Conservation (phyloP, 2,888 invertebrate genomes). For the Tridacna crocea region DNA sequence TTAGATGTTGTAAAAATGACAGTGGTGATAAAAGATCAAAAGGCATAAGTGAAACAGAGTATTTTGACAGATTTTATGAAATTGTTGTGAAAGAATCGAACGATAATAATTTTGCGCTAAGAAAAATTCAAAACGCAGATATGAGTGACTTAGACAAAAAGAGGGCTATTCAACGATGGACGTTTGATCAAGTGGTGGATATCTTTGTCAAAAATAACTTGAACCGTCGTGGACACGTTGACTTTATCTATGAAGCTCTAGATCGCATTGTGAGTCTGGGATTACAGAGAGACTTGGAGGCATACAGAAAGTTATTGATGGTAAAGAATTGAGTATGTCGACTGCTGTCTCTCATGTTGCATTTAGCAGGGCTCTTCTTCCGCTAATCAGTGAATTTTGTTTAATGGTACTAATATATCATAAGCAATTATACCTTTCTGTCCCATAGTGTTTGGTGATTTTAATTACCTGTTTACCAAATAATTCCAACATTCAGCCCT, state of each 20-base stretch:
- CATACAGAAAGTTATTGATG: constrained; percentile 92
- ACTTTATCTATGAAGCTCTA: constrained; percentile 96
- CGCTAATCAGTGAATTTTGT: too few species aligned
- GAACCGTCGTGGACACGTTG: constrained; percentile 93
- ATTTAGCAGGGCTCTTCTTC: too few species aligned
- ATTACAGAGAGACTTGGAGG: constrained; percentile 90
- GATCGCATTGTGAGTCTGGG: constrained; percentile 95
- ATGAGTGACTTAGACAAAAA: constrained; percentile 6
- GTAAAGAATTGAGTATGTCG: constrained; percentile 85
- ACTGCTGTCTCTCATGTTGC: too few species aligned
- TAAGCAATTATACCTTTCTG: too few species aligned
- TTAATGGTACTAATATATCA: too few species aligned
- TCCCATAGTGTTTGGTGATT: too few species aligned
- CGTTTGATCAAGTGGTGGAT: constrained; percentile 75
- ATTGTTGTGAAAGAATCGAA: constrained; percentile 5
- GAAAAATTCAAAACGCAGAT: constrained; percentile 5
- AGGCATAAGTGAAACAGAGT: constrained; percentile 1
- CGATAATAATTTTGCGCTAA: background rate
- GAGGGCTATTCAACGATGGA: constrained; percentile 66
- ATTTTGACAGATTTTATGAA: constrained; percentile 21
- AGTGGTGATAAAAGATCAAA: background rate
- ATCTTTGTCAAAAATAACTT: constrained; percentile 88
- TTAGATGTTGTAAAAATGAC: background rate
- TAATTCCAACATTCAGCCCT: too few species aligned
- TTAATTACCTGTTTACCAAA: too few species aligned